Base-by-base conservation (phyloP, 2,888 invertebrate genomes). In the Trissoscelio sp. region DNA sequence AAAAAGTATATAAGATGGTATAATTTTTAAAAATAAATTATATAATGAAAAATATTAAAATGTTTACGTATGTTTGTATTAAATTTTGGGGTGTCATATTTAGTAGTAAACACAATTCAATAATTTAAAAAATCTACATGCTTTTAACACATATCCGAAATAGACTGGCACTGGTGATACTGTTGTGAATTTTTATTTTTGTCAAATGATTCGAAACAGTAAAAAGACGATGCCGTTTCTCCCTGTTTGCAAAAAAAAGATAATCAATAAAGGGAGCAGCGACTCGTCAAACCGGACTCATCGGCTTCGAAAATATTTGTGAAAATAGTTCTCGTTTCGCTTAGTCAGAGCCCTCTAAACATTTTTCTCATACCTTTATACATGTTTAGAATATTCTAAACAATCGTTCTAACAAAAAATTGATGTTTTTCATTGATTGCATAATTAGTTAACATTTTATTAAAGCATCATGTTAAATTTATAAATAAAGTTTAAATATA, bases 241-340 rank as follows among this genome's bases (percentile, higher is more conserved):
- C 58, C 67, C 48, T 37, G 67, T 57, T 78, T 78, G 77, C 75
- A n/a, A 79, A 75, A 60, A 69, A 67, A 58, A 60, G 79, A 81
- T 85, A 85, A 87, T 87, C 83, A 82, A 83, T 85, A 86, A 87
- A 85, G 84, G 81, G 86, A 85, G 82, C 60, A 83, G 64, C 69
- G 70, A 88, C 88, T 81, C 85, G 87, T 86, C 87, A 88, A 90
- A 90, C 88, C 90, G 88, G 89, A 86, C 87, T 85, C 55, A 81
- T 84, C 83, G 44, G 66, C 79, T 73, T 85, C 85, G 79, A 85
- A 88, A 87, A 88, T 87, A 87, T 81, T 78, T 77, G 66, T 73
- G 57, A 73, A 79, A 79, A 79, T 79, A 72, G 79, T 67, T 79
- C 66, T 79, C 22, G 51, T 79, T 72, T 64, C 28, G 62, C 12